Conservation (phyloP, 2,888 invertebrate species). For the Cataglyphis livida region DNA sequence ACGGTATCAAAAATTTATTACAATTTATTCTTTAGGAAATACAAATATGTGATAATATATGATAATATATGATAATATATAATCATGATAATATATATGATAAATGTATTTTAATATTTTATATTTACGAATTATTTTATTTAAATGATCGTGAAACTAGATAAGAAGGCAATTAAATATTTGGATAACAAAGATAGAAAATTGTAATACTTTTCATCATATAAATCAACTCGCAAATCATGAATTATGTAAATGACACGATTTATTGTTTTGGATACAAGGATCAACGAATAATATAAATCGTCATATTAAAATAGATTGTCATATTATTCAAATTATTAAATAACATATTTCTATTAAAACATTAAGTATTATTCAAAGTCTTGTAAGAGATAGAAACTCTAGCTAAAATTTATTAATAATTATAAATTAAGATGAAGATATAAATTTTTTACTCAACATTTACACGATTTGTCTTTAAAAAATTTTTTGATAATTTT, state of each 20-base stretch:
- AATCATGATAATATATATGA: too few species aligned
- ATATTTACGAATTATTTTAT: conserved; percentile 17
- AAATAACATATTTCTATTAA: background rate
- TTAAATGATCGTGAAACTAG: background rate
- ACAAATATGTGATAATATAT: background rate
- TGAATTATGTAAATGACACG: background rate
- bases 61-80: too few species aligned
- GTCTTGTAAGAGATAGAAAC: background rate
- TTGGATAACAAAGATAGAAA: background rate
- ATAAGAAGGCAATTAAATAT: background rate
- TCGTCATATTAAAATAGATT: background rate
- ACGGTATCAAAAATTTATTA: background rate
- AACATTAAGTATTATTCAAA: background rate
- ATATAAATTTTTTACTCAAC: background rate
- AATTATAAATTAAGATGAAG: background rate
- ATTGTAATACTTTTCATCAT: background rate
- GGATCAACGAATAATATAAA: background rate
- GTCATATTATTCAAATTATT: background rate
- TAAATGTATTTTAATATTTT: background rate
- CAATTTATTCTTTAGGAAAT: background rate
- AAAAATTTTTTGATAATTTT: background rate
- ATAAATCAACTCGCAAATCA: background rate
- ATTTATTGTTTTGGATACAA: background rate
- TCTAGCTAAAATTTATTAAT: background rate
- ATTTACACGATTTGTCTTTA: background rate